Percentiles rank a stretch among this genome's conserved stretches.
phyloP scores from a whole-genome alignment of 1,140 invertebrate species.

The Pemphigus obesinymphae region DNA sequence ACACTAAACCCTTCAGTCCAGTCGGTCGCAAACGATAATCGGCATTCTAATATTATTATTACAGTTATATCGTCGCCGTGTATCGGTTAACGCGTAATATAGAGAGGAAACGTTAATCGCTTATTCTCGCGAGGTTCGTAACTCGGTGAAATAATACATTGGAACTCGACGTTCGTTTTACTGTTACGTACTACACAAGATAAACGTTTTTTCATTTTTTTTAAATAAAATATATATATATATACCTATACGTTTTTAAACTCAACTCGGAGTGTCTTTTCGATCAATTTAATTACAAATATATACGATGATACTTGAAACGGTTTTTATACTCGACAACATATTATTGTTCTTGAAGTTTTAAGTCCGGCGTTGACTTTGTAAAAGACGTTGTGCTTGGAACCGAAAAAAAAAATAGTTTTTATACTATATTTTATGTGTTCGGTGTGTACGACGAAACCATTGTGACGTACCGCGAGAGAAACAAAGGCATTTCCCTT shows the following conservation, averaged over 20 bases:
- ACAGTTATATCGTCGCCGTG: no score
- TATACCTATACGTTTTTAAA: not conserved
- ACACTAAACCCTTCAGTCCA: not conserved
- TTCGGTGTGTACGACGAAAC: not conserved
- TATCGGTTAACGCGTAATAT: not conserved
- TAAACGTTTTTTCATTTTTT: no score
- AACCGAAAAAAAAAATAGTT: not conserved
- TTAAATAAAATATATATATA: no score
- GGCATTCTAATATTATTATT: not conserved
- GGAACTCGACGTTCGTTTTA: no score
- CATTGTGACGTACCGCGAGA: not conserved
- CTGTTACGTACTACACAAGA: not conserved
- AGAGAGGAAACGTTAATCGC: not conserved
- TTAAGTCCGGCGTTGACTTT: not conserved
- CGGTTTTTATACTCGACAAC: not conserved
- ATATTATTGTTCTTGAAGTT: not conserved
- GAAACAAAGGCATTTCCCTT: not conserved
- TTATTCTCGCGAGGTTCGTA: not conserved
- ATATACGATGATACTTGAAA: no score
- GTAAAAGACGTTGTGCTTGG: not conserved
- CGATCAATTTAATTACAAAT: not conserved
- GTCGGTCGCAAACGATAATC: not conserved
- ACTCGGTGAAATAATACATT: not conserved
- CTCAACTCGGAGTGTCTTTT: not conserved
- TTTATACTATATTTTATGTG: not conserved